phyloP scores from a whole-genome alignment of 2,888 invertebrate species.

The Pachycephus smyrnensis region DNA sequence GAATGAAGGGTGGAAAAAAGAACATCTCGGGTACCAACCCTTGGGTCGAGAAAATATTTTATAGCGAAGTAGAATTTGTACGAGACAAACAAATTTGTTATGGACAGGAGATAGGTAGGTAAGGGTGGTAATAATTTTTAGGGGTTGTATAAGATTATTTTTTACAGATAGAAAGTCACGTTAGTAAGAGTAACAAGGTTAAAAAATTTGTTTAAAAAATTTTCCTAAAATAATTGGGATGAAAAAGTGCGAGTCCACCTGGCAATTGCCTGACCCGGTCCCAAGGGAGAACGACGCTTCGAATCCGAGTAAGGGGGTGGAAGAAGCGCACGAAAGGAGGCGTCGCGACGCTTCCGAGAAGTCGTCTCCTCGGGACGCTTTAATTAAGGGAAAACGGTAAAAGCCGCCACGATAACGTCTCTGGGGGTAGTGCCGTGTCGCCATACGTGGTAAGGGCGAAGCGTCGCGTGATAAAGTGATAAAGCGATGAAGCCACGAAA shows the following conservation, averaged over 20 bases:
- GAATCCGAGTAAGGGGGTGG: neutral
- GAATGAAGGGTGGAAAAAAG: too few species aligned
- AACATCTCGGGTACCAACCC: too few species aligned
- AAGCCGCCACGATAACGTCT: neutral
- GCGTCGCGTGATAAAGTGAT: conserved; percentile 20
- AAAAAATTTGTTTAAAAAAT: neutral
- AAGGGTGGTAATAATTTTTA: neutral
- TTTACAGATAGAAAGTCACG: too few species aligned
- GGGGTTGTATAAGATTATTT: too few species aligned
- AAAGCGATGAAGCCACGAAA: conserved; percentile 25
- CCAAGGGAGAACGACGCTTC: neutral
- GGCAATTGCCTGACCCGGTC: neutral
- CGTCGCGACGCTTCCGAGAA: neutral
- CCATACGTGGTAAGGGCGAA: neutral
- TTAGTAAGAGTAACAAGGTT: neutral
- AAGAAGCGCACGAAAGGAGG: neutral
- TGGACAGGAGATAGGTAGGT: neutral
- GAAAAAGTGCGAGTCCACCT: neutral
- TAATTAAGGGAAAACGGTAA: neutral
- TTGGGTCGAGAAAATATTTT: too few species aligned
- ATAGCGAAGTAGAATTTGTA: neutral
- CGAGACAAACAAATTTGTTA: neutral
- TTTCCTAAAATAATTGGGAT: neutral
- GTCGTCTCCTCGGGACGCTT: neutral
- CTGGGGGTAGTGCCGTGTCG: neutral